phyloP scores from a whole-genome alignment of 2,888 invertebrate genomes.

The Noctuana brunneofusca region DNA sequence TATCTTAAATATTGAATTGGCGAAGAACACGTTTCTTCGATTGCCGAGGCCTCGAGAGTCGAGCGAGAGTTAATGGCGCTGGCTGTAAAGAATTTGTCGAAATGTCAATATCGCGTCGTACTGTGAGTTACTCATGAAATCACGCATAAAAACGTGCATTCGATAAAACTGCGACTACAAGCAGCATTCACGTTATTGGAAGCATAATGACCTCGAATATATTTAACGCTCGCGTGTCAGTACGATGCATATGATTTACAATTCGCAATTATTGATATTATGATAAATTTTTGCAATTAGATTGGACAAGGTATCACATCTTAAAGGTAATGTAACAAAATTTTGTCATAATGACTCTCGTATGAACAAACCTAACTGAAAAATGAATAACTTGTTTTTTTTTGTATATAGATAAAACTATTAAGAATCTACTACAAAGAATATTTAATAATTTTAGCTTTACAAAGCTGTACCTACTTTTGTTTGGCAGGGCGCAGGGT shows the following conservation, averaged over 20 bases:
- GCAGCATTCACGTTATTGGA: slow-evolving; percentile 1
- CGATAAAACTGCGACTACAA: slow-evolving; percentile 26
- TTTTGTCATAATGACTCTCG: no score
- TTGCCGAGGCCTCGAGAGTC: slow-evolving; percentile 45
- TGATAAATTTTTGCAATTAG: not conserved
- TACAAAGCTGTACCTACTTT: no score
- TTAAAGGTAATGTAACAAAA: not conserved
- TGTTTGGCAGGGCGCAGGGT: no score
- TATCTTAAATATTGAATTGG: slow-evolving; percentile 36
- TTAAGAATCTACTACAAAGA: no score
- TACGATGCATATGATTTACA: slow-evolving; percentile 7
- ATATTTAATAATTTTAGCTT: no score
- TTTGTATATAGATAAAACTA: not conserved
- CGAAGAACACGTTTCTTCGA: slow-evolving; percentile 46
- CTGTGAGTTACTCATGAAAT: slow-evolving; percentile 38
- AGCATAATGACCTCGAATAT: slow-evolving; percentile 26
- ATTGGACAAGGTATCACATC: not conserved
- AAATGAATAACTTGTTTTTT: not conserved
- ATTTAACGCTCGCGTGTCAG: slow-evolving; percentile 2
- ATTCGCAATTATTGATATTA: slow-evolving; percentile 3
- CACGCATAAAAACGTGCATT: slow-evolving; percentile 41
- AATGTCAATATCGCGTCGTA: slow-evolving; percentile 49
- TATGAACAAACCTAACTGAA: not conserved
- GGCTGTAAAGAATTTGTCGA: slow-evolving; percentile 47
- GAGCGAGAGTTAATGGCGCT: slow-evolving; percentile 47